A percentile compares a stretch with the other conserved stretches of the same genome.
phyloP scores from a whole-genome alignment of 2,113 vertebrate genomes.

The Syngnathus scovelli region DNA sequence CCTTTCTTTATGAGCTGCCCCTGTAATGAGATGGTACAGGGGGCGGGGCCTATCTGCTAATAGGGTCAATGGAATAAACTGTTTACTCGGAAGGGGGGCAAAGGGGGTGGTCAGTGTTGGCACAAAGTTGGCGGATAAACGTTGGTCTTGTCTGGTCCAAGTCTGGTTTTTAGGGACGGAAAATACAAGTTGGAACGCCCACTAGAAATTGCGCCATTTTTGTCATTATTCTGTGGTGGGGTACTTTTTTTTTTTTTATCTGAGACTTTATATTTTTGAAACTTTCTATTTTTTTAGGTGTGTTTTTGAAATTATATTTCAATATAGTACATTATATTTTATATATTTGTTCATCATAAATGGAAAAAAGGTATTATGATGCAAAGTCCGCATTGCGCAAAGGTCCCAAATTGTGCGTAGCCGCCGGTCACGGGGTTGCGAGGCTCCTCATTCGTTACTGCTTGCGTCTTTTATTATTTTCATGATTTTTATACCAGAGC shows the following conservation, averaged over 20 bases:
- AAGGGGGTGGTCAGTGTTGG: slow-evolving; percentile 36
- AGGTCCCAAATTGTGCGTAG: not conserved
- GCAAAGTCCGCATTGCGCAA: no score
- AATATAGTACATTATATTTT: no score
- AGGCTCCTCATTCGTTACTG: not conserved
- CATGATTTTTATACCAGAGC: slow-evolving; percentile 26
- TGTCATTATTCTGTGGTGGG: not conserved
- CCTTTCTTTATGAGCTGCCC: slow-evolving; percentile 44
- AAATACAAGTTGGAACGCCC: not conserved
- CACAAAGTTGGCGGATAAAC: slow-evolving; percentile 52
- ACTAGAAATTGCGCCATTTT: not conserved
- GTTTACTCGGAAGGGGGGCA: slow-evolving; percentile 43
- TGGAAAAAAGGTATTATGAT: no score
- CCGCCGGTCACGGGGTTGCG: not conserved
- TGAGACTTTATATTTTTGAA: no score
- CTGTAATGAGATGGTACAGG: slow-evolving; percentile 59
- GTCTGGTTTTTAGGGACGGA: slow-evolving; percentile 8
- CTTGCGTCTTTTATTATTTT: slow-evolving; percentile 19
- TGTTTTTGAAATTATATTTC: no score
- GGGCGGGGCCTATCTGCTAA: slow-evolving; percentile 59
- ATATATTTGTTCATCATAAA: no score
- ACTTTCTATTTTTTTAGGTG: no score
- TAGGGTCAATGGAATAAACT: slow-evolving; percentile 65
- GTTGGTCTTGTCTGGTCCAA: slow-evolving; percentile 45
- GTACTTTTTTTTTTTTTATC: no score